A percentile compares a stretch with the other conserved stretches of the same genome.
Conservation (phyloP, 2,113 vertebrate species). For the Probosciger aterrimus region DNA sequence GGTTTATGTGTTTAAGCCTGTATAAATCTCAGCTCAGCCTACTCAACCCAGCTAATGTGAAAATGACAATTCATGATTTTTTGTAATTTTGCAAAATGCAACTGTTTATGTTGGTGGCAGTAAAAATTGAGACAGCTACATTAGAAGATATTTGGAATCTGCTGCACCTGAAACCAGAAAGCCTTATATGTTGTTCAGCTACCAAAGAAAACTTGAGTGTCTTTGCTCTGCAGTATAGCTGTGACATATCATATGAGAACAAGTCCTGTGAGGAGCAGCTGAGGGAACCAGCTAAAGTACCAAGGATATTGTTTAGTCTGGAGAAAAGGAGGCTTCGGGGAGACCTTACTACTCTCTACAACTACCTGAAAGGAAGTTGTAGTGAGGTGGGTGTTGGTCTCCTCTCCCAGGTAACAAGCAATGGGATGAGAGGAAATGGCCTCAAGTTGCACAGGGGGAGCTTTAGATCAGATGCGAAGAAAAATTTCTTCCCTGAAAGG, state of each 20-base stretch:
- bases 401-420: neutral
- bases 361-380: neutral
- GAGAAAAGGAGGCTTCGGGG: neutral
- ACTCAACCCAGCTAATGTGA: neutral
- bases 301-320: neutral
- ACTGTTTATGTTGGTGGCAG: neutral
- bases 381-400: accelerated
- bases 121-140: neutral
- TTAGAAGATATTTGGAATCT: neutral
- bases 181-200: neutral
- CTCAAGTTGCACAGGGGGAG: neutral
- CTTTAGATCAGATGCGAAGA: neutral
- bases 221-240: neutral
- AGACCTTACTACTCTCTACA: neutral
- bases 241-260: neutral
- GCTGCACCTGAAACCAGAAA: neutral
- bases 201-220: neutral
- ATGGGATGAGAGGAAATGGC: neutral
- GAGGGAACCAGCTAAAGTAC: neutral
- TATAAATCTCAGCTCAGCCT: neutral
- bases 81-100: neutral
- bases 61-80: neutral
- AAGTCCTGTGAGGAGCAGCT: neutral
- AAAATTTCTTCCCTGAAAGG: neutral
- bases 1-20: neutral